Percentiles rank a stretch among this genome's conserved stretches.
phyloP scores from a whole-genome alignment of 2,888 invertebrate genomes.

The Hoplodrina ambigua region DNA sequence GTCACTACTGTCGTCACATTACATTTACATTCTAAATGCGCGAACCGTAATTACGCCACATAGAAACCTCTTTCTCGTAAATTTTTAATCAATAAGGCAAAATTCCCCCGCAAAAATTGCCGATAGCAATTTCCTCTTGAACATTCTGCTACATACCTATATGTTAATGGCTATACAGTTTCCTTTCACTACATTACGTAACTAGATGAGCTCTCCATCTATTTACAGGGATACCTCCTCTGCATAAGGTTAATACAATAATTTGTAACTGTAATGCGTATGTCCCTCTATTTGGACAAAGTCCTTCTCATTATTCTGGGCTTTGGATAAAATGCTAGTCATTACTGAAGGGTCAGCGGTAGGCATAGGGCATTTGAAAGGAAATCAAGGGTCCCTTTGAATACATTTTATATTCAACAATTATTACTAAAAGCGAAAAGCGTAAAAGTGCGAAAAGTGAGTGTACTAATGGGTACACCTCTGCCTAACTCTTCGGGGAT shows the following conservation, averaged over 20 bases:
- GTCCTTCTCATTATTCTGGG: conserved; percentile 27
- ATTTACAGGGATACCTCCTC: not conserved
- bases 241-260: conserved; percentile 3
- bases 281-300: conserved; percentile 20
- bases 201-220: not conserved
- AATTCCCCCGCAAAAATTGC: too few species aligned
- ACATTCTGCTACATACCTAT: not conserved
- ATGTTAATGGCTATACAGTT: not conserved
- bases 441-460: too few species aligned
- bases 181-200: not conserved
- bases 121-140: too few species aligned
- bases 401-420: not conserved
- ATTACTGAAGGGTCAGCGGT: conserved; percentile 22
- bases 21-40: too few species aligned
- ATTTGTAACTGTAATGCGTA: conserved; percentile 34
- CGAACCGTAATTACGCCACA: too few species aligned
- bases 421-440: too few species aligned
- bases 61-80: too few species aligned
- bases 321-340: conserved; percentile 34
- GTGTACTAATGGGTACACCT: too few species aligned
- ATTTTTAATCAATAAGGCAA: too few species aligned
- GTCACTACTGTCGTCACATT: too few species aligned
- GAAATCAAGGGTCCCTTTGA: conserved; percentile 2
- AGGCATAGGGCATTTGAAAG: not conserved
- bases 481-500: too few species aligned